These are phyloP conservation scores for Saccopteryx leptura DNA, from an alignment of 2,113 vertebrate genomes.

Conservation along the genomic window DNA sequence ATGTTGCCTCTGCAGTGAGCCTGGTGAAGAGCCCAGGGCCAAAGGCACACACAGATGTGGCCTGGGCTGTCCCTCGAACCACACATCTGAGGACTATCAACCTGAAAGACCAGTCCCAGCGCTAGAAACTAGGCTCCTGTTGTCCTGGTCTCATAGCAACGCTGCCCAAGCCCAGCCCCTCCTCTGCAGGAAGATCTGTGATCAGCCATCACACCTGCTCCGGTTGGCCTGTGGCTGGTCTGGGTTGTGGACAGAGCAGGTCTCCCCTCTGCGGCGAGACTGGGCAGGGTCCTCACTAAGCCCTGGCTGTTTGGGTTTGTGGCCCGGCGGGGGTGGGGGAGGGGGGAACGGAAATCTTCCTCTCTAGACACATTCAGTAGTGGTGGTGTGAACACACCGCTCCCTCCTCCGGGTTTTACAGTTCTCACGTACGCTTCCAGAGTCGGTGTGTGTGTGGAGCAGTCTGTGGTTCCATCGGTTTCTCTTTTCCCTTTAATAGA, in stretches of 20 bases:
- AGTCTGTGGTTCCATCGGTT: background rate
- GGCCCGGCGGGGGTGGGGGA: background rate
- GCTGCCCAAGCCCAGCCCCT: background rate
- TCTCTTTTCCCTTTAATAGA: constrained; percentile 11
- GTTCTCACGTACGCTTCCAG: background rate
- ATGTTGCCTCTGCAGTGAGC: background rate
- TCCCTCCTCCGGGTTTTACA: background rate
- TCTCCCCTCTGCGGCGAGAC: background rate
- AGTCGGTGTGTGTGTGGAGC: background rate
- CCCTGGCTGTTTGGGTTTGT: background rate
- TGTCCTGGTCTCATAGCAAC: background rate
- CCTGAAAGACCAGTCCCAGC: background rate
- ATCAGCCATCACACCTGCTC: background rate
- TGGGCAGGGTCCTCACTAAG: background rate
- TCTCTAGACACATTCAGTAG: background rate
- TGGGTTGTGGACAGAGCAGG: background rate
- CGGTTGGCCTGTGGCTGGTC: background rate
- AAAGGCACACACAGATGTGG: background rate
- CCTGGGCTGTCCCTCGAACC: background rate
- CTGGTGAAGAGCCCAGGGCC: background rate
- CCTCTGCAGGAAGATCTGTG: accelerated
- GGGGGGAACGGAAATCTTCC: background rate
- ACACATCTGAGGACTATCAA: background rate
- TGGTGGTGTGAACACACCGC: accelerated
- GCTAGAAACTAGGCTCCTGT: background rate